Base-by-base conservation (phyloP, 1,140 invertebrate species). In the Calycopis cecrops region DNA sequence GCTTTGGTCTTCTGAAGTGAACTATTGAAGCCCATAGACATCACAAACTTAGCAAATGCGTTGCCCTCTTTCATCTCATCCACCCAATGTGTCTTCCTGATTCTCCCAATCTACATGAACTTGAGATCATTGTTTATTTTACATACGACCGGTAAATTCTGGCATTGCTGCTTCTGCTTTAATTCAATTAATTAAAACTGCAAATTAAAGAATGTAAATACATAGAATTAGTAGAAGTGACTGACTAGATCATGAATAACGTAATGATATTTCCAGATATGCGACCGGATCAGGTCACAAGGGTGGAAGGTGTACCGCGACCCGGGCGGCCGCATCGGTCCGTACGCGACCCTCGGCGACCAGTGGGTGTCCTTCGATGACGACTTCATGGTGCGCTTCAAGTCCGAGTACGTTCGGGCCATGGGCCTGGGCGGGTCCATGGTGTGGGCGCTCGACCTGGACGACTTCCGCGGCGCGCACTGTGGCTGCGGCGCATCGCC, bases 281-380 rank as follows among this genome's bases (percentile, higher is more conserved):
- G 93, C 64, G 87, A 91, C n/a, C 88, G 91, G 35, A 89, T 93
- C 11, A 88, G 90, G 60, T 88, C 89, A 1, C 86, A 89, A 56
- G 90, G 91, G 1, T 96, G 94, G 94, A 89, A 88, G 48, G 89
- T 95, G 1, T 88, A 92, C 0, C 88, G 91, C 40, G 94, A 95
- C 65, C 79, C 89, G 0, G 87, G 90, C 37, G 91, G 92, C 17
- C 84, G 91, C 35, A 95, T 95, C 73, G 94, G 94, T 6, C 94
- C 94, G 0, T 95, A 93, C 78, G 93, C 94, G 0, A 92, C 90
- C 49, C 76, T 89, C 1, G 89, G 91, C 21, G 93, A 94, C 74
- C 94, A 96, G 71, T 96, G 95, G 95, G 94, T 96, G 0, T 93
- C 93, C 0, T 96, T 94, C 67, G 95, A 96, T 73, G 95, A 96